Percentiles rank a stretch among this genome's conserved stretches.
Conservation (phyloP, 1,140 invertebrate genomes). For the Penaeus indicus region DNA sequence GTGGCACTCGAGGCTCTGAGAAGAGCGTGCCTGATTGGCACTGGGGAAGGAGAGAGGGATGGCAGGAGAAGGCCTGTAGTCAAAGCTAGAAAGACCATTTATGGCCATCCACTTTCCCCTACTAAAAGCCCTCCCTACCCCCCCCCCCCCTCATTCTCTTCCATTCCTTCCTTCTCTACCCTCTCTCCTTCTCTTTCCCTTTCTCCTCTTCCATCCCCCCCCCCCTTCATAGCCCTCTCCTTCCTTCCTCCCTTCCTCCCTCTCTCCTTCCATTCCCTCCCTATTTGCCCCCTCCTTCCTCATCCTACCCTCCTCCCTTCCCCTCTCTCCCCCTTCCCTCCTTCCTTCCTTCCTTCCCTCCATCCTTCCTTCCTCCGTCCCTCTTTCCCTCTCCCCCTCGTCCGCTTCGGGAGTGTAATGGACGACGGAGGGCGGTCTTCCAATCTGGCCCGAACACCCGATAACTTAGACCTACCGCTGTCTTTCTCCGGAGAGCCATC, state of each 20-base stretch:
- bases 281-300: too few species aligned
- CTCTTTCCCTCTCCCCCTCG: neutral
- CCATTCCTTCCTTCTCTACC: neutral
- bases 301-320: neutral
- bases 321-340: neutral
- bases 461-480: too few species aligned
- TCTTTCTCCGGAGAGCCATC: too few species aligned
- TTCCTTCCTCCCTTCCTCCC: neutral
- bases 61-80: neutral
- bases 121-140: neutral
- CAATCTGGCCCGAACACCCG: too few species aligned
- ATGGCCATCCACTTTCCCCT: neutral
- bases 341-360: neutral
- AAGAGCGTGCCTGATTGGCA: too few species aligned
- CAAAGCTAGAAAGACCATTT: neutral
- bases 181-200: slow-evolving; percentile 2
- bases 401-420: neutral
- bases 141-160: neutral
- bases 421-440: neutral
- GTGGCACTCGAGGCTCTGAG: too few species aligned
- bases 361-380: neutral
- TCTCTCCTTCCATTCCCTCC: neutral
- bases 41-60: too few species aligned
- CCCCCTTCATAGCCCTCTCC: neutral
- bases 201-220: too few species aligned